A percentile compares a stretch with the other conserved stretches of the same genome.
Conservation (phyloP, 2,797 vertebrate genomes). For the Psittacula echo region DNA sequence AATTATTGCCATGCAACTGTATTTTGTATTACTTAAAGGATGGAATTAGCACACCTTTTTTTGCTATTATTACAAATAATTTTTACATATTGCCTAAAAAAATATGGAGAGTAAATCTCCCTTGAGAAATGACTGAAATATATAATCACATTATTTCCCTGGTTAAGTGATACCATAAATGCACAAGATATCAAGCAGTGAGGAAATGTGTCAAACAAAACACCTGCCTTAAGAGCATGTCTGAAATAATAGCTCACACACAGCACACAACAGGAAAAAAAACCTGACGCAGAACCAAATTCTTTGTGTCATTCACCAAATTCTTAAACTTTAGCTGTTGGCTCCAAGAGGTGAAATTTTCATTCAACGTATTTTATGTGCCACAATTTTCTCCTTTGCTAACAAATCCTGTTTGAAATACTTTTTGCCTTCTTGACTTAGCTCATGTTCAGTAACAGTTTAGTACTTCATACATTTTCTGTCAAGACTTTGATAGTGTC, state of each 20-base stretch:
- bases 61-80: not conserved
- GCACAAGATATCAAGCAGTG: not conserved
- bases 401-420: not conserved
- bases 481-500: not conserved
- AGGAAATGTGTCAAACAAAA: not conserved
- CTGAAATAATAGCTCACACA: not conserved
- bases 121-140: not conserved
- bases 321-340: not conserved
- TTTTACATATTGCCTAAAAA: not conserved
- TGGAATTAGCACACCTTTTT: not conserved
- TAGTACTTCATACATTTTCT: not conserved
- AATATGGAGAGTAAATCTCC: not conserved
- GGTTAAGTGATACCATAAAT: not conserved
- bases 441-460: not conserved
- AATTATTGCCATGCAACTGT: not conserved
- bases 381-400: not conserved
- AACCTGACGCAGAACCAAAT: not conserved
- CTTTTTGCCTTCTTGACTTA: not conserved
- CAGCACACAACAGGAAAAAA: not conserved
- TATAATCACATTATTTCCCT: not conserved
- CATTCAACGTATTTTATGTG: not conserved
- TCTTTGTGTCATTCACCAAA: not conserved
- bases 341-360: not conserved
- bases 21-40: not conserved
- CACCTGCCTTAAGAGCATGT: rapidly evolving